Base-by-base conservation (phyloP, 2,797 vertebrate genomes). In the Aphelocoma californica region DNA sequence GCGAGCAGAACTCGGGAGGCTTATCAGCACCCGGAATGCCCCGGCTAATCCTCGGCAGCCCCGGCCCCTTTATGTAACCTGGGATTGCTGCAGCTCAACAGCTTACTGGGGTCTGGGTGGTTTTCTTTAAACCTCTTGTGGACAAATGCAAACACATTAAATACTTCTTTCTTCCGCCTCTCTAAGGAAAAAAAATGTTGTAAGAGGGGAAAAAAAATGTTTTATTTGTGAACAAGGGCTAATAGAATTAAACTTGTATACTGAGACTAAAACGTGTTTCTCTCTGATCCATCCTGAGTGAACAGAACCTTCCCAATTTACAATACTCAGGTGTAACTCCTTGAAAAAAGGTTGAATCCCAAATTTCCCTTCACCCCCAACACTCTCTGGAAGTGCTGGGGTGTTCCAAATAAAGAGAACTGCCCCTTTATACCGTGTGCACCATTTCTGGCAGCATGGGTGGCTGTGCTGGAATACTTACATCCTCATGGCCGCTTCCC, bases 11-110 rank as follows among this genome's bases (percentile, higher is more conserved):
- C 62, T 58, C 24, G 80, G 69, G 69, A 81, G 87, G 89, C 16
- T 92, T 91, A 93, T 69, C 65, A 12, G 54, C 89, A 77, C 84
- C 81, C 62, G 14, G 91, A 94, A 96, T 75, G 89, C 85, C 92
- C 69, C 2, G 1, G 29, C 75, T 95, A 95, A 96, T 96, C 95
- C 93, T 25, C 15, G 0, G 73, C 86, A 93, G 25, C 81, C 90
- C 86, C 32, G 2, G 89, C 78, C 90, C 85, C 91, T 92, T 95
- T 90, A 93, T 42, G 85, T 94, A 94, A 91, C 79, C 69, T 6
- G 85, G 95, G 95, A 96, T 92, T 95, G 94, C 83, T 72, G 88
- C 87, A 71, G 93, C 93, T 95, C 74, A 95, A 8, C 83, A 86
- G 93, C 95, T 95, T 95, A 93, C 3, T 51, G 91, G 67, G 84